Evolutionary conservation across 2,888 invertebrate genomes (phyloP), one percentile per base, ranked within the genome.

Genomic region (Diaphora mendica): DNA sequence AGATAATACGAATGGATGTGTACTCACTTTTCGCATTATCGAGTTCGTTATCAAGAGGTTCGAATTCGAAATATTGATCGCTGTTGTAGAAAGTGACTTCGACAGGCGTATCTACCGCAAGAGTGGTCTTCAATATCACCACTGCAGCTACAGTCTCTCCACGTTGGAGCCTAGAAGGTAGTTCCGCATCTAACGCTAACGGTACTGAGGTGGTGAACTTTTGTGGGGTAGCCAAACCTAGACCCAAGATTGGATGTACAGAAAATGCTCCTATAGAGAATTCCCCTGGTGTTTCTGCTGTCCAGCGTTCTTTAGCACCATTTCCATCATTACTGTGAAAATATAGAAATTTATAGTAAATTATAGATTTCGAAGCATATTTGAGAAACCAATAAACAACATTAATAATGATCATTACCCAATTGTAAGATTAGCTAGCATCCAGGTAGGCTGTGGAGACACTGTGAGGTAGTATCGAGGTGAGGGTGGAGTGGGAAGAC

Each of bases 61-160:
- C 97, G 89, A 98, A 98, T 85, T 97, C 97, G 89, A 97, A 98
- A 84, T 97, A 97, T 80, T 97, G 97, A 70, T 97, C 97, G 20
- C 97, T 96, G 91, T 98, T 98, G 85, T 98, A 98, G 90, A 99
- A 96, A 0, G 98, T 98, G 0, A 99, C 97, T 85, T 98, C 98
- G 0, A 98, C 98, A 23, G 96, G 96, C 0, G 98, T 96, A 79
- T 98, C 97, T 76, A 97, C 97, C 23, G 97, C 97, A 93, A 98
- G 96, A 86, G 99, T 98, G 91, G 99, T 99, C 91, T 98, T 98
- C 15, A 99, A 97, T 3, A 98, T 97, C 20, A 98, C 97, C 68
- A 99, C 98, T 71, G 99, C 96, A 0, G 98, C 97, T 72, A 99
- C 96, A 15, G 98, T 97, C 96, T 99, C 99, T 39, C 99, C 99